Evolutionary conservation across 2,888 invertebrate species (phyloP).

Genomic region (Apotomis capreana): DNA sequence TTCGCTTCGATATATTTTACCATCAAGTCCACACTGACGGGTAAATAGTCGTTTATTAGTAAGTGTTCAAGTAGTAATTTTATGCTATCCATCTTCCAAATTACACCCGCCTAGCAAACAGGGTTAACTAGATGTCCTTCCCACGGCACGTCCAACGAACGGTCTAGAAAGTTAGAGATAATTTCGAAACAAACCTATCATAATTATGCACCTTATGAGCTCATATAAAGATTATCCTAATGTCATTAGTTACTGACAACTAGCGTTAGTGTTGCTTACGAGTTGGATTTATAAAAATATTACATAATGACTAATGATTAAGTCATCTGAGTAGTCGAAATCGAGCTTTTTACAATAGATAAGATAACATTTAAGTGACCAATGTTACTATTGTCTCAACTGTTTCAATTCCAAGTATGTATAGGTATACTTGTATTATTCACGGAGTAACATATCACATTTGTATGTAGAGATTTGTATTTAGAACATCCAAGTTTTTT

Average conservation of each 20-base stretch:
- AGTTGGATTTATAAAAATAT: conserved; percentile 19
- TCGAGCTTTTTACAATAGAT: no score
- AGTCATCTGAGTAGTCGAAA: neutral
- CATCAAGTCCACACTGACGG: neutral
- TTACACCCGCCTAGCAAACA: conserved; percentile 5
- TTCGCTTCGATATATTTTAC: conserved; percentile 1
- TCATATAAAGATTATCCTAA: conserved; percentile 29
- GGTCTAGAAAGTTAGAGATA: conserved; percentile 32
- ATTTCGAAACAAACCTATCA: conserved; percentile 38
- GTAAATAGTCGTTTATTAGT: neutral
- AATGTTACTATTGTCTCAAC: no score
- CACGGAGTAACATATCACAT: no score
- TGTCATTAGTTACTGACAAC: conserved; percentile 29
- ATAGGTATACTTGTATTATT: no score
- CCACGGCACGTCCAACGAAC: conserved; percentile 25
- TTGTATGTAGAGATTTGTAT: no score
- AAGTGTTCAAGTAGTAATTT: conserved; percentile 16
- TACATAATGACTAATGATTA: neutral
- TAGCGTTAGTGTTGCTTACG: conserved; percentile 23
- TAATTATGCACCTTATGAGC: conserved; percentile 30
- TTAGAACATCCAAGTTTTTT: no score
- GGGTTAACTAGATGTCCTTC: conserved; percentile 25
- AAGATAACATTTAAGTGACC: no score
- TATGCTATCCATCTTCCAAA: conserved; percentile 11
- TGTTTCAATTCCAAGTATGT: no score